Base-by-base conservation (phyloP, 2,113 vertebrate species). In the Rutilus rutilus region DNA sequence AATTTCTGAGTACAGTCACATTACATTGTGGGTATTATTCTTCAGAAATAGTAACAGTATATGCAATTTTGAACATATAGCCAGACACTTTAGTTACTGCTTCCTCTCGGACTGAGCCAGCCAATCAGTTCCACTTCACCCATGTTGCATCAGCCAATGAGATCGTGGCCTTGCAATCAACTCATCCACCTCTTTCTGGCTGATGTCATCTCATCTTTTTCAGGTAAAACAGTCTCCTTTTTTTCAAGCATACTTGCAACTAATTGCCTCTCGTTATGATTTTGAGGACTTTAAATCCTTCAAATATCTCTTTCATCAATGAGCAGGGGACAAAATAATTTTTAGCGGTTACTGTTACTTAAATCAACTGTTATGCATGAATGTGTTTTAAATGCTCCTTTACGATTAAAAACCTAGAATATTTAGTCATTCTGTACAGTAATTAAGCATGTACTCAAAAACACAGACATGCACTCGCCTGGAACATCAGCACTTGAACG, bases 191-290 rank as follows among this genome's bases (percentile, higher is more conserved):
- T 50, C 65, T 36, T 73, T 47, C 17, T 59, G 3, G 17, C 50
- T 79, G 75, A 79, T 73, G 65, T 62, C 50, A 78, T 25, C 15
- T 47, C 52, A 85, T 67, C 25, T 21, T 54, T 75, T 39, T 79
- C 47, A 76, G 36, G 39, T 69, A 50, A 74, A 85, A 39, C 57
- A 3, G 47, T 71, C 36, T 76, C 21, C 47, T 33, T 62, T 80
- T 39, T 21, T 6, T 59, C 27, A 84, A 23, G 64, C 74, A 78
- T 59, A 75, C 86, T 21, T 84, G 73, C 77, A 85, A 87, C 84
- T 91, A 80, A 92, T 92, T 90, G 90, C 54, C 85, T 87, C 14
- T 85, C 91, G 89, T 93, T 89, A 90, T 86, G 86, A 89, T 89
- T 87, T 90, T 86, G 86, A 85, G 76, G 45, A 57, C 82, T 87